Evolutionary conservation across 53 echinoderm and acorn worm species (phyloP).

Genomic region (Paracentrotus lividus): DNA sequence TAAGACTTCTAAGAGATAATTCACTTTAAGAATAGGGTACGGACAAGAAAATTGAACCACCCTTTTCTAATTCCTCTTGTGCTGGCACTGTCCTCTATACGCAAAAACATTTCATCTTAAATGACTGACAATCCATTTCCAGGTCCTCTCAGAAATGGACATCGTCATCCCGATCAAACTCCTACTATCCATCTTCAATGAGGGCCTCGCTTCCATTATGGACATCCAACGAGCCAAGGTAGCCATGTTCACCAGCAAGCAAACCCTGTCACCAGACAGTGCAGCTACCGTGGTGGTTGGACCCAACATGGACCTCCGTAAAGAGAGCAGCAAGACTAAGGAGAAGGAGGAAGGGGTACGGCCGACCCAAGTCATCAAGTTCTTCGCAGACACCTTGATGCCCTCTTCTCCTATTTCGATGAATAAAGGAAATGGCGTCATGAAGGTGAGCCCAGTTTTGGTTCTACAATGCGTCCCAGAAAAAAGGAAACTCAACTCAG

Average conservation of each 20-base stretch:
- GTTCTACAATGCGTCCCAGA: not conserved
- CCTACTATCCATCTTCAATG: slow-evolving; percentile 89
- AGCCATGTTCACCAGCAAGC: slow-evolving; percentile 59
- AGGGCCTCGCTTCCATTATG: slow-evolving; percentile 86
- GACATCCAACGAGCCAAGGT: slow-evolving; percentile 85
- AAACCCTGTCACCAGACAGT: slow-evolving; percentile 61
- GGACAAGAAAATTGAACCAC: no score
- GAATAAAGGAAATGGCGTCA: slow-evolving; percentile 59
- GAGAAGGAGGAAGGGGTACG: slow-evolving; percentile 43
- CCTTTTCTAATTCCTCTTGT: no score
- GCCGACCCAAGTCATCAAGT: slow-evolving; percentile 61
- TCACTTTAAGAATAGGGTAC: no score
- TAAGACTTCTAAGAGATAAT: no score
- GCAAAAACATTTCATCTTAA: no score
- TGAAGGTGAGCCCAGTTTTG: slow-evolving; percentile 10
- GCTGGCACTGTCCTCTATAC: no score
- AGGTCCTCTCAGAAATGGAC: slow-evolving; percentile 96
- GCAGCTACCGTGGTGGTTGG: slow-evolving; percentile 42
- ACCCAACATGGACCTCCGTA: not conserved
- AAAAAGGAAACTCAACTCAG: no score
- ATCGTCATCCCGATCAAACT: slow-evolving; percentile 90
- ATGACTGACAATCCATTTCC: not conserved
- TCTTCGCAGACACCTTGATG: slow-evolving; percentile 58
- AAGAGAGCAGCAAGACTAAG: slow-evolving; percentile 18
- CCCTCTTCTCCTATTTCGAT: slow-evolving; percentile 45